Evolutionary conservation across 2,113 vertebrate species (phyloP).

Genomic region (Pelecanoides urinatrix): DNA sequence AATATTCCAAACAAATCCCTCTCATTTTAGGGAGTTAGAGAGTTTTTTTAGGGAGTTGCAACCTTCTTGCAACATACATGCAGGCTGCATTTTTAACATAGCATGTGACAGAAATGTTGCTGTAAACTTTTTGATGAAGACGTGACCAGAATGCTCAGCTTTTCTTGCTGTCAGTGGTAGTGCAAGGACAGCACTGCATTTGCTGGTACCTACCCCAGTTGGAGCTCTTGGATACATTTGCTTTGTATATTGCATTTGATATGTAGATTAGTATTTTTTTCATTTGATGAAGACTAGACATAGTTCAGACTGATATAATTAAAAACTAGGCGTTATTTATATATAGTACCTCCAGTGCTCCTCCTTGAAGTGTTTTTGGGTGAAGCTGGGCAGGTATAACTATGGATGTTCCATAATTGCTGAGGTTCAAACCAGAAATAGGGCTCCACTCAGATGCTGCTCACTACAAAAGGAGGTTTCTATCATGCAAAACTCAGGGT

Average conservation of each 20-base stretch:
- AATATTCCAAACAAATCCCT: not conserved
- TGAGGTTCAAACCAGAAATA: not conserved
- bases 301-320: not conserved
- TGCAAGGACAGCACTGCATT: not conserved
- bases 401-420: not conserved
- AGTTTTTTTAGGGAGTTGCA: too few relatives aligned
- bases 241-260: not conserved
- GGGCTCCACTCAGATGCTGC: not conserved
- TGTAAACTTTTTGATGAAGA: not conserved
- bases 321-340: not conserved
- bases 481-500: not conserved
- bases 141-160: not conserved
- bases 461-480: not conserved
- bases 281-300: not conserved
- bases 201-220: not conserved
- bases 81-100: not conserved
- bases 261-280: not conserved
- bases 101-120: not conserved
- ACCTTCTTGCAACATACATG: not conserved
- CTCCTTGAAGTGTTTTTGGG: not conserved
- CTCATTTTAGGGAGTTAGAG: not conserved
- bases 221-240: not conserved
- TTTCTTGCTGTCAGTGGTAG: not conserved
- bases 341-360: not conserved
- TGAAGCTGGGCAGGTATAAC: not conserved